Evolutionary conservation across 1,140 invertebrate genomes (phyloP), one percentile per base, ranked within the genome.

Genomic region (Ceratosolen fusciceps): DNA sequence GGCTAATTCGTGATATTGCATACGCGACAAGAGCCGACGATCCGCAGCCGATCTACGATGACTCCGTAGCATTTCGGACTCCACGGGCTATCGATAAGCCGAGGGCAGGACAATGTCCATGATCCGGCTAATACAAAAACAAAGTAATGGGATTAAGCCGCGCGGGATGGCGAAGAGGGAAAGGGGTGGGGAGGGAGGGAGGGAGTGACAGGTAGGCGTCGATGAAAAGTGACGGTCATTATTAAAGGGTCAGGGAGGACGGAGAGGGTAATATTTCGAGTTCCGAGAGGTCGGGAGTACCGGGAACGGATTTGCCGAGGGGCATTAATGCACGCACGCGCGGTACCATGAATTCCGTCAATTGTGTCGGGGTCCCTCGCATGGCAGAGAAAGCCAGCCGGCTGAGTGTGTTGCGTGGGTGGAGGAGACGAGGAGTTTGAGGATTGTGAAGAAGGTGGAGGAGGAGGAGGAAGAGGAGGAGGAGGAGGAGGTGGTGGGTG

Each of bases 291-390:
- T 34, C 29, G 9, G 58, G 58, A 34, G 31, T 65, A 65, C 60
- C 34, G 60, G 31, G 60, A 65, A 62, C 9, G 58, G 12, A 62
- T 62, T 34, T 19, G 58, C 29, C 7, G 31, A 24, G 31, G 29
- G 21, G 12, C 60, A 34, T 16, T 62, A 62, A 67, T 43, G 65
- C 37, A 43, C 34, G 65, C 65, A 67, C 37, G 37, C 65, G 19
- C 65, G 65, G 37, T 39, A 39, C 65, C 37, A 37, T 68, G 39
- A 26, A 47, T 47, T 47, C 67, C 37, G 24, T 68, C 67, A 68
- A 68, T 68, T 68, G 24, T 47, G 58, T 26, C 16, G 29, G 34
- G 31, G 34, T 58, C 71, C 21, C 49, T 31, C 54, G 37, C 47
- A 24, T 19, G 8, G 31, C 24, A 24, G 19, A 5, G 62, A 16